Conservation (phyloP, 1,140 invertebrate species). For the Magallana gigas region DNA sequence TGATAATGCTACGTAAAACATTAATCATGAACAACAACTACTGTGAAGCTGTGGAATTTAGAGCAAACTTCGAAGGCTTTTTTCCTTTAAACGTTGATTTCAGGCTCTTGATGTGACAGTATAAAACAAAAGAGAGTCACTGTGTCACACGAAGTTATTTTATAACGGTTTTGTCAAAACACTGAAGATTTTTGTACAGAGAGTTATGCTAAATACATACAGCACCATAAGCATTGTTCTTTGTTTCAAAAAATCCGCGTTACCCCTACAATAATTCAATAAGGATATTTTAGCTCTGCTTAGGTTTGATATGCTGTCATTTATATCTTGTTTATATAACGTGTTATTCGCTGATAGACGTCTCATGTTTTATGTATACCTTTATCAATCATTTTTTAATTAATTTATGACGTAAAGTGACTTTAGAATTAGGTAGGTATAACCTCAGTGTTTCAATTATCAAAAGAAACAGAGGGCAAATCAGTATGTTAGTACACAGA, state of each 20-base stretch:
- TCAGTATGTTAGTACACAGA: too few relatives aligned
- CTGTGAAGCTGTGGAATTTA: not conserved
- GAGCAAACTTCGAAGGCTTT: not conserved
- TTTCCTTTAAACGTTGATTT: not conserved
- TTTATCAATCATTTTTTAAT: too few relatives aligned
- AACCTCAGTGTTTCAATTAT: too few relatives aligned
- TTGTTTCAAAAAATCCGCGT: not conserved
- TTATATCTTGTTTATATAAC: too few relatives aligned
- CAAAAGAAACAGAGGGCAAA: too few relatives aligned
- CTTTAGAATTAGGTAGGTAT: too few relatives aligned
- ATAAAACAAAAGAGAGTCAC: not conserved
- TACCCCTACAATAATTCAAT: too few relatives aligned
- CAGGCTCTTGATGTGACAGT: slow-evolving; percentile 8
- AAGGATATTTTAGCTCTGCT: too few relatives aligned
- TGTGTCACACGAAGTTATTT: slow-evolving; percentile 4
- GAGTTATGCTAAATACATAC: not conserved
- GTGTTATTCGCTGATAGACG: too few relatives aligned
- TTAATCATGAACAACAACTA: not conserved
- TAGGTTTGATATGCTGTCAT: too few relatives aligned
- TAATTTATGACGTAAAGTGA: too few relatives aligned
- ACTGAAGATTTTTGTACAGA: not conserved
- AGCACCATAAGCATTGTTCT: not conserved
- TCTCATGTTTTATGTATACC: too few relatives aligned
- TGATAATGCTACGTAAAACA: not conserved
- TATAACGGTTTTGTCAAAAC: not conserved